phyloP scores from a whole-genome alignment of 2,797 vertebrate species.

The Hydrolagus colliei region DNA sequence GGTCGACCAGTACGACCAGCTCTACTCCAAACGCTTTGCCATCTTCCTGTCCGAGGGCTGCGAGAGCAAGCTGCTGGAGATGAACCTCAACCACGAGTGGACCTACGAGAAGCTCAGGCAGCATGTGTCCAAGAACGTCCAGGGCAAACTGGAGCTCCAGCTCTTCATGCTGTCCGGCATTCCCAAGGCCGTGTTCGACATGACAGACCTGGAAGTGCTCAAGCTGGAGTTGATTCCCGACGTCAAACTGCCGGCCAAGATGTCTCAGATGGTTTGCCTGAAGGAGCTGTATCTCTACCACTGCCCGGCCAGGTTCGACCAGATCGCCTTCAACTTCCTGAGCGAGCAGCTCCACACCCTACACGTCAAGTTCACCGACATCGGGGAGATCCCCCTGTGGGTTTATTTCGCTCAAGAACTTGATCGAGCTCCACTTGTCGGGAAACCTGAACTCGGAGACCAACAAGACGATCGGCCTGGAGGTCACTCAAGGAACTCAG shows the following conservation, averaged over 20 bases:
- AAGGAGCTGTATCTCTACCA: conserved; percentile 66
- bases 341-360: conserved; percentile 58
- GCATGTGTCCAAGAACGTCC: conserved; percentile 48
- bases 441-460: conserved; percentile 47
- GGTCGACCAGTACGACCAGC: conserved; percentile 66
- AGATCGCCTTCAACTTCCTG: conserved; percentile 52
- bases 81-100: conserved; percentile 56
- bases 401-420: conserved; percentile 53
- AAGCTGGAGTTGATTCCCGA: conserved; percentile 62
- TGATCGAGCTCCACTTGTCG: conserved; percentile 63
- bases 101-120: conserved; percentile 51
- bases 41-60: conserved; percentile 69
- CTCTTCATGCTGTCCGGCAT: conserved; percentile 61
- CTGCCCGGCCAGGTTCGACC: conserved; percentile 56
- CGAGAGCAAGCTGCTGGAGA: conserved; percentile 59
- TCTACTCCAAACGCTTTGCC: conserved; percentile 63
- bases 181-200: conserved; percentile 58
- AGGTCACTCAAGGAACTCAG: conserved; percentile 53
- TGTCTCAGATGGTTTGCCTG: conserved; percentile 54
- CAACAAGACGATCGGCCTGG: conserved; percentile 50
- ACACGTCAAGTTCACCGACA: conserved; percentile 59
- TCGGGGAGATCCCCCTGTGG: conserved; percentile 60
- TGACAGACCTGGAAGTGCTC: conserved; percentile 58
- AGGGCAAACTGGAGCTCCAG: conserved; percentile 52
- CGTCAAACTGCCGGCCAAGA: conserved; percentile 54